Evolutionary conservation across 1,140 invertebrate species (phyloP), one percentile per base, ranked within the genome.

Genomic region (Cherax destructor): DNA sequence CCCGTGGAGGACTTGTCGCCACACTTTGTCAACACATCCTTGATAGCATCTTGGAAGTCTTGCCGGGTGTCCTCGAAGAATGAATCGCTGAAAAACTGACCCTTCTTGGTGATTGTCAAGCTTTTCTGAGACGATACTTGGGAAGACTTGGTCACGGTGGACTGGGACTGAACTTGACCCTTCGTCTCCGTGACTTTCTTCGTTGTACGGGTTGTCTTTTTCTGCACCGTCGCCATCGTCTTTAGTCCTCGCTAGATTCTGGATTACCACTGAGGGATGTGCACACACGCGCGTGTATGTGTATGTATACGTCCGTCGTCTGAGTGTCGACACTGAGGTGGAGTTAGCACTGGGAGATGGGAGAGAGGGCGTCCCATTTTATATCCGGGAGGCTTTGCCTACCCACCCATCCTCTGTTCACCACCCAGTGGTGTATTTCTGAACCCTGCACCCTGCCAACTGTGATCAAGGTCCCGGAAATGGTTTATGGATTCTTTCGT

Each of bases 401-500:
- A 85, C 83, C 84, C 84, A 18, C 61, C 84, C 83, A 85, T 21
- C 84, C 72, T 76, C 69, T 56, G 47, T 30, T 72, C 49, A 74
- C 56, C 72, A 56, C 74, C 77, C 77, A 50, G n/a, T 21, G 49
- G 41, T 49, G 72, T 87, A 87, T 87, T 87, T 87, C 50, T 50
- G 76, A 49, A n/a, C n/a, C 84, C 49, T 13, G 13, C 47, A 7
- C 76, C 30, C 56, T 87, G 85, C 85, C 85, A 87, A 87, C 74
- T 87, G 69, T 56, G 85, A 78, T 56, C 77, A 87, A 79, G 76
- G 85, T 87, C 85, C 74, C 78, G 85, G 85, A 87, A 87, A 87
- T 87, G 50, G 74, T 74, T 87, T 87, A 87, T 87, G 85, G 77
- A 87, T 87, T 87, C 85, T 59, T 87, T 87, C 84, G 77, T 74